Base-by-base conservation (phyloP, 2,113 vertebrate species). In the Chauna torquata region DNA sequence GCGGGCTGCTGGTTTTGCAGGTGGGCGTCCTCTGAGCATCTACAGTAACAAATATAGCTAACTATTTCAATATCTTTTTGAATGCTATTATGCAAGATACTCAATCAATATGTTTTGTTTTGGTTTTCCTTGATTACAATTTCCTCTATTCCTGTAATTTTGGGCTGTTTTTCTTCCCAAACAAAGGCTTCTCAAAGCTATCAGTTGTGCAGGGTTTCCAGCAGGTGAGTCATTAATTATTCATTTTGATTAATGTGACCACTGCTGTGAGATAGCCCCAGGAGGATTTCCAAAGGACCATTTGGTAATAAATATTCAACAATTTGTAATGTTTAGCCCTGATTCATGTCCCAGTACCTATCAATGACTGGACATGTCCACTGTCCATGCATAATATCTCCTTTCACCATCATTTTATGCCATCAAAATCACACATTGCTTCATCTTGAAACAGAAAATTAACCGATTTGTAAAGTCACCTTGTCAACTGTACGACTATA, bases 261-360 rank as follows among this genome's bases (percentile, higher is more conserved):
- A 89, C 22, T 84, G 42, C 90, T 79, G 25, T 92, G 69, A 94
- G 65, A 75, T 8, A 58, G 58, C n/a, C 30, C 20, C 65, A 84
- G 2, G 36, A 94, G 69, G 44, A 86, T 84, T 94, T 92, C 40
- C 80, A 93, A 88, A 92, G 38, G 36, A 91, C 92, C 88, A 92
- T 92, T 96, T 96, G 91, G 83, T 84, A 91, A 96, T 96, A 96
- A 95, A 96, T 96, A 96, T 96, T 96, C 94, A 97, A 84, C 42
- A 88, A 82, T 96, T 92, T 93, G 86, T 88, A 95, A 76, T 89
- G 69, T 90, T 92, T 93, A 75, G 83, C 69, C 94, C 76, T 85
- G 75, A 96, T 77, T 90, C 90, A 66, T 76, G 75, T 91, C 80
- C 44, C 80, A 72, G 65, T 88, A 90, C 57, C 57, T 9, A 5